Evolutionary conservation across 2,797 vertebrate species (phyloP), one percentile per base, ranked within the genome.

Genomic region (Sebastes umbrosus): DNA sequence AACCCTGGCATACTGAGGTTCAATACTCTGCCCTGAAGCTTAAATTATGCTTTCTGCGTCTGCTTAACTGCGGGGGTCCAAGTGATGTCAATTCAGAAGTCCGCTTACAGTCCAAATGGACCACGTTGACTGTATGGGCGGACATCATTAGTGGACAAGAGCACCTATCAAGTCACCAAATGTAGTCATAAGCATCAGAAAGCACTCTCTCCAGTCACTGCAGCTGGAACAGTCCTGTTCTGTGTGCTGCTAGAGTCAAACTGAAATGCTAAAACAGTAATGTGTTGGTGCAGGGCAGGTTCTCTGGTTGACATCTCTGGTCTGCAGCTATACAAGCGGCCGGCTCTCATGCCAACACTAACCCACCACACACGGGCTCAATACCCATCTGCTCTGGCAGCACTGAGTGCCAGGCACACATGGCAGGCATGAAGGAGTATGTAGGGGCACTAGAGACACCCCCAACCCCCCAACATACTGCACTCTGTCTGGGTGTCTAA

Each of bases 341-440:
- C 16, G 57, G 32, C 57, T 5, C n/a, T 29, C 52, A 66, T 29
- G 31, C 46, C 20, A 62, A 67, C 27, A 50, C 43, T 55, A 59
- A 75, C 63, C 55, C 22, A 8, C 24, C 36, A 71, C 64, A 50
- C 27, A 7, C 2, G 5, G 68, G 69, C 54, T 77, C 60, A 57
- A 73, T 63, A 54, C 31, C 76, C 69, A 34, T 84, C 65, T 84
- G 67, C 54, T 71, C 31, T 70, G 84, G 78, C 31, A 59, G 22
- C 54, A 8, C 22, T 39, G 20, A 46, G 46, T 31, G 75, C 36
- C 63, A 69, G 46, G 43, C 34, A 58, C 52, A 65, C 70, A 70
- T 32, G 43, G 36, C 36, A 54, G 11, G 32, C 46, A 64, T 22
- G n/a, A 65, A 65, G 52, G 27, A 57, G 20, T 64, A 65, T n/a